Evolutionary conservation across 2,888 invertebrate genomes (phyloP).

Genomic region (Drosophila recens): DNA sequence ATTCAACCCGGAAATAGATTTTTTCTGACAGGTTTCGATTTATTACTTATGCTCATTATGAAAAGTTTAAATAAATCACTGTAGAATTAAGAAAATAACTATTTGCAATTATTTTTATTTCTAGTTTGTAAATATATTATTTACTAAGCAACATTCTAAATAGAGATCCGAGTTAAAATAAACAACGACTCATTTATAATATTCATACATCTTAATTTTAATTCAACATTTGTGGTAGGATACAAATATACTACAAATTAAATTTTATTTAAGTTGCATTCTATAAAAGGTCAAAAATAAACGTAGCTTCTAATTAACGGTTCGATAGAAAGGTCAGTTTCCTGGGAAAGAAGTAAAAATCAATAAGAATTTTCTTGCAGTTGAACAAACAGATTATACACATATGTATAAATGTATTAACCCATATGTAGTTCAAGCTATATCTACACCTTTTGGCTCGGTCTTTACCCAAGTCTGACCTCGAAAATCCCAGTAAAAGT

Average conservation of each 20-base stretch:
- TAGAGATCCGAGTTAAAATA: too few species aligned
- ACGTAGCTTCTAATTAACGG: background rate
- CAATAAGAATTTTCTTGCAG: background rate
- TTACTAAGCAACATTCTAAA: too few species aligned
- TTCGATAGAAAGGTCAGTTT: background rate
- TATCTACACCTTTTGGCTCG: background rate
- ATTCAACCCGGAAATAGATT: slow-evolving; percentile 42
- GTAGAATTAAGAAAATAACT: background rate
- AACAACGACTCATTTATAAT: background rate
- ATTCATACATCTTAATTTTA: too few species aligned
- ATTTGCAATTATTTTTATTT: background rate
- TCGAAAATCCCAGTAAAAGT: background rate
- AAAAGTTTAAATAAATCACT: background rate
- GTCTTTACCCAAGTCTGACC: background rate
- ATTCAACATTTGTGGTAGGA: too few species aligned
- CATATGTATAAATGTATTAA: background rate
- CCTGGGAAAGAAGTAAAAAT: background rate
- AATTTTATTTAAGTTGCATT: background rate
- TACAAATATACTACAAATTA: too few species aligned
- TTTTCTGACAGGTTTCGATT: slow-evolving; percentile 2
- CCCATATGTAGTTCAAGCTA: background rate
- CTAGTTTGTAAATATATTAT: background rate
- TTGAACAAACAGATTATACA: background rate
- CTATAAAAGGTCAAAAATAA: background rate
- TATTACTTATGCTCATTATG: background rate